Base-by-base conservation (phyloP, 2,113 vertebrate species). In the Pelecanus crispus region DNA sequence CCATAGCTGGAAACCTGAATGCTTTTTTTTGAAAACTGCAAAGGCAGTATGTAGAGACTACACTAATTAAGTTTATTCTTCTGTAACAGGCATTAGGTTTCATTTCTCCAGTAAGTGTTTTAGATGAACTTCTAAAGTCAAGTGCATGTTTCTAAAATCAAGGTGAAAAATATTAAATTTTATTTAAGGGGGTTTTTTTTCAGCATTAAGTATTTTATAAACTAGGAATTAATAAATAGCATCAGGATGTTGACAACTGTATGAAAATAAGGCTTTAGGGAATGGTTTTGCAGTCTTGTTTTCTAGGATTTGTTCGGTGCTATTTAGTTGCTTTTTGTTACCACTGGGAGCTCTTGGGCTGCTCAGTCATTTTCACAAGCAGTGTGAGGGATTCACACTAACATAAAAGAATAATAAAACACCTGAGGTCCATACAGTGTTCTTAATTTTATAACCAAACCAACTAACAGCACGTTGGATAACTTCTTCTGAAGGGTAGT, bases 181-280 rank as follows among this genome's bases (percentile, higher is more conserved):
- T 0, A 29, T 42, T 68, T 22, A 17, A 13, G 38, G 42, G 11
- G 8, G 0, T 1, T 6, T 75, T 77, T 83, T 28, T 26, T 21
- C 25, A 87, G 17, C 18, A 62, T 42, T 32, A 67, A 24, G 18
- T 65, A 11, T 65, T 92, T 28, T 45, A 1, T 24, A 38, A 74
- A 67, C 2, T 26, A 26, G n/a, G 29, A 86, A 42, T 63, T 42
- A 78, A 59, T 52, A 52, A 75, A 56, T 24, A 71, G 36, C 40
- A n/a, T 34, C 3, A 3, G 22, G 28, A 26, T 78, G 14, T 55
- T 86, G 55, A n/a, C 28, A 83, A 4, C 36, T 50, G 8, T 40
- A 8, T 63, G 73, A 28, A 59, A 87, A 47, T 22, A 21, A 77
- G 10, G 19, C 36, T 88, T 56, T 31, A 34, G 53, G 32, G 52